These are phyloP conservation scores for Stenodera caucasica DNA, from an alignment of 2,888 invertebrate genomes.

Conservation along the genomic window DNA sequence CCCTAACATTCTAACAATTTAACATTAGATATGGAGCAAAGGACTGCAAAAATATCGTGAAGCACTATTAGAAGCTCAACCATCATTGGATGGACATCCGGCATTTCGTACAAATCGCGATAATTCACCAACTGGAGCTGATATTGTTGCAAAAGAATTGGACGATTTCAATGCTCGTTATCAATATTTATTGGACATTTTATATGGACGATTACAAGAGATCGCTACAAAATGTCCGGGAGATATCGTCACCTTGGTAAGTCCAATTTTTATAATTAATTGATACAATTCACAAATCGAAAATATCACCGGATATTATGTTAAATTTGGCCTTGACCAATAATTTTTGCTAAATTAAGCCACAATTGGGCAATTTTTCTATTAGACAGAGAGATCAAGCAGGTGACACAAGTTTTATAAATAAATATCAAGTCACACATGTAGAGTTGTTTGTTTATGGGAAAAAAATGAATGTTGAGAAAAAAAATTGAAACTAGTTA, in stretches of 20 bases:
- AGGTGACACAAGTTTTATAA: slow-evolving; percentile 43
- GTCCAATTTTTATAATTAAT: slow-evolving; percentile 45
- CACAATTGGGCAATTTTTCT: slow-evolving; percentile 29
- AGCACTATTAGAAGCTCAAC: slow-evolving; percentile 79
- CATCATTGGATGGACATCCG: slow-evolving; percentile 68
- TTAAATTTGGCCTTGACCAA: slow-evolving; percentile 6
- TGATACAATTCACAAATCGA: too few species aligned
- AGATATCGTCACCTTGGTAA: slow-evolving; percentile 76
- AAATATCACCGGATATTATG: too few species aligned
- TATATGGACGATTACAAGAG: slow-evolving; percentile 71
- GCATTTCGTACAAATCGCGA: slow-evolving; percentile 50
- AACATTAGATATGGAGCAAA: slow-evolving; percentile 80
- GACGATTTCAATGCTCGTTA: slow-evolving; percentile 81
- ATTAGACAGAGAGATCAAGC: slow-evolving; percentile 32
- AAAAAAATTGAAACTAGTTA: not conserved
- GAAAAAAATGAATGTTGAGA: not conserved
- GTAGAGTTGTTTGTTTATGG: not conserved
- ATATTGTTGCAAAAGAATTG: slow-evolving; percentile 73
- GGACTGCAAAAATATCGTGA: slow-evolving; percentile 83
- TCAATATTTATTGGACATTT: slow-evolving; percentile 68
- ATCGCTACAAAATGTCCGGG: slow-evolving; percentile 70
- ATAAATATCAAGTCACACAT: slow-evolving; percentile 22
- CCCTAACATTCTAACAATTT: slow-evolving; percentile 57
- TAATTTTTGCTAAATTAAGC: not conserved
- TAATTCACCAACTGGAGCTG: slow-evolving; percentile 62